A percentile compares a stretch with the other conserved stretches of the same genome.
These are phyloP conservation scores for Hemichromis elongatus DNA, from an alignment of 2,113 vertebrate species.

Conservation along the genomic window DNA sequence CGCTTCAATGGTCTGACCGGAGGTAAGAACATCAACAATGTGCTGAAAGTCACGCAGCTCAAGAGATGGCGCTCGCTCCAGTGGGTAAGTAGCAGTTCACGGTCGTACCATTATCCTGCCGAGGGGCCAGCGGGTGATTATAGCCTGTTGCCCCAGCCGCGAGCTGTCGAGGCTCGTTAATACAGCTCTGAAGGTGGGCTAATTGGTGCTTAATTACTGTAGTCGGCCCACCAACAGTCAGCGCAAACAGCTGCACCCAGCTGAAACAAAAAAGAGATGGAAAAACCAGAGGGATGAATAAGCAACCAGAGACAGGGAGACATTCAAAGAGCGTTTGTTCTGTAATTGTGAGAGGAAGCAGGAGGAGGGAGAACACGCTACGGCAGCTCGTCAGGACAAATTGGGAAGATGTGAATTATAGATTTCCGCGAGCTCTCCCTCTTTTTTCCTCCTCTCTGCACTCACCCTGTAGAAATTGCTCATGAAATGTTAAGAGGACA, in stretches of 20 bases:
- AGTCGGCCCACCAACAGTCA: constrained; percentile 57
- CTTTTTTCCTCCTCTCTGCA: not conserved
- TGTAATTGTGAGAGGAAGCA: constrained; percentile 52
- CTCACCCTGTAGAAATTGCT: constrained; percentile 19
- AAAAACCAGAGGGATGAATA: constrained; percentile 18
- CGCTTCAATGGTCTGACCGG: constrained; percentile 1
- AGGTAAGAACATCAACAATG: constrained; percentile 15
- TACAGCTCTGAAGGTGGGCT: constrained; percentile 66
- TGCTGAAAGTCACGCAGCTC: constrained; percentile 8
- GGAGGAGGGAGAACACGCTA: constrained; percentile 27
- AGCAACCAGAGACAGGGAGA: constrained; percentile 15
- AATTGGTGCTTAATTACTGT: constrained; percentile 72
- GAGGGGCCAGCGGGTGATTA: constrained; percentile 57
- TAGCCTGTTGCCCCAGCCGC: constrained; percentile 38
- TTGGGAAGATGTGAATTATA: constrained; percentile 55
- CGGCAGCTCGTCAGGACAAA: constrained; percentile 45
- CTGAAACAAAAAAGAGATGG: constrained; percentile 7
- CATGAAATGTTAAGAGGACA: constrained; percentile 62
- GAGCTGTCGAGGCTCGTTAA: constrained; percentile 50
- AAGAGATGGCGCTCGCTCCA: not conserved
- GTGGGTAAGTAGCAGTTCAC: constrained; percentile 37
- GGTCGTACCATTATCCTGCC: constrained; percentile 52
- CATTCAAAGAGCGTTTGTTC: constrained; percentile 41
- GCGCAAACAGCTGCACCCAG: constrained; percentile 62
- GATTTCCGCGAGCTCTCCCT: constrained; percentile 10